Conservation (phyloP, 2,113 vertebrate genomes). For the Oncorhynchus nerka region DNA sequence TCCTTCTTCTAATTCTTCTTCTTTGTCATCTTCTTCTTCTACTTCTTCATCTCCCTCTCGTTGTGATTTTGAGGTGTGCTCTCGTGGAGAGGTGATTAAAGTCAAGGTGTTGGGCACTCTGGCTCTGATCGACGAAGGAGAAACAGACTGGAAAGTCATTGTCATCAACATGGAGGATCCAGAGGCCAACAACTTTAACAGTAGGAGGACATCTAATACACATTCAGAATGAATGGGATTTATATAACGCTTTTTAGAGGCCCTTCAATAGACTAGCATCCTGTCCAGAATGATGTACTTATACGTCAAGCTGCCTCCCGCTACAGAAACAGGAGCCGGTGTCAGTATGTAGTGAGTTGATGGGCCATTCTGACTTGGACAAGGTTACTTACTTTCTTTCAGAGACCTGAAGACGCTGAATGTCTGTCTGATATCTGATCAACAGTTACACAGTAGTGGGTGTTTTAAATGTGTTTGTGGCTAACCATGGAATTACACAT, state of each 20-base stretch:
- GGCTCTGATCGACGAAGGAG: conserved; percentile 97
- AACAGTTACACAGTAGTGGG: neutral
- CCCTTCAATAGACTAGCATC: too few species aligned
- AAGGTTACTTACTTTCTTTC: too few species aligned
- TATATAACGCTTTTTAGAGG: neutral
- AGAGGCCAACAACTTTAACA: conserved; percentile 81
- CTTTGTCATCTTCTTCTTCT: too few species aligned
- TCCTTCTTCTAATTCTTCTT: too few species aligned
- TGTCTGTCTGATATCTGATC: neutral
- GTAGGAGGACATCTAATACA: conserved; percentile 70
- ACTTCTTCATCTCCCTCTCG: neutral
- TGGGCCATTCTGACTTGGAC: too few species aligned
- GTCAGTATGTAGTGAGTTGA: too few species aligned
- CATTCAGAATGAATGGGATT: neutral
- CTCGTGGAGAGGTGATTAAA: conserved; percentile 86
- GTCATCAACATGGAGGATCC: conserved; percentile 91
- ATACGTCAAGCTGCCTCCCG: too few species aligned
- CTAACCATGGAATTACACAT: neutral
- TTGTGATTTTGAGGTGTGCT: conserved; percentile 78
- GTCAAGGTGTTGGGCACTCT: conserved; percentile 91
- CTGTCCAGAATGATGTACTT: too few species aligned
- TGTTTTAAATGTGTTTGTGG: neutral
- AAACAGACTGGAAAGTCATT: conserved; percentile 98
- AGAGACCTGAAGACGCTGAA: too few species aligned
- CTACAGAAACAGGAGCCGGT: too few species aligned